Percentiles rank a stretch among this genome's conserved stretches.
Evolutionary conservation across 2,113 vertebrate genomes (phyloP).

Genomic region (Aegotheles bennettii): DNA sequence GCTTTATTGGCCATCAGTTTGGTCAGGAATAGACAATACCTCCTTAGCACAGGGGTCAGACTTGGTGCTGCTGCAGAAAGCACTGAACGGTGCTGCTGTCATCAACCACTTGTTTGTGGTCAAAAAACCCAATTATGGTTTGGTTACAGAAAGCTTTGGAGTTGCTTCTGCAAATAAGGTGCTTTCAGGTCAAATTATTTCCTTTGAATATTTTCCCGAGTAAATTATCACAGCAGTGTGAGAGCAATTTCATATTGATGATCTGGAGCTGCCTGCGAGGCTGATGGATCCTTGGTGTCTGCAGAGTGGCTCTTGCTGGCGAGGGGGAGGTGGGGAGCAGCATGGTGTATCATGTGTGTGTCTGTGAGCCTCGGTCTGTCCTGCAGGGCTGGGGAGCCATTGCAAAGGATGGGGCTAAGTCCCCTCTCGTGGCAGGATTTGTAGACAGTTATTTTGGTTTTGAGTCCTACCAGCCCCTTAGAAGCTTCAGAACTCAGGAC

Average conservation of each 20-base stretch:
- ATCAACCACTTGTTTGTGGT: background rate
- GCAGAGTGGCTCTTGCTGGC: background rate
- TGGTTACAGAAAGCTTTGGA: background rate
- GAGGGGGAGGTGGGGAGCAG: background rate
- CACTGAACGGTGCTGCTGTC: background rate
- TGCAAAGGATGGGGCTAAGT: background rate
- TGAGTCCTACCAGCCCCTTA: background rate
- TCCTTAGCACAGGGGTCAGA: background rate
- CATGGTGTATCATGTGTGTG: accelerated
- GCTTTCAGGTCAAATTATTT: constrained; percentile 13
- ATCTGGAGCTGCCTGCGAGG: background rate
- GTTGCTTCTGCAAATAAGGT: background rate
- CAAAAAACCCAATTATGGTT: background rate
- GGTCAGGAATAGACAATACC: background rate
- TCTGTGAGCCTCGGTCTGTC: accelerated
- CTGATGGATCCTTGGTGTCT: background rate
- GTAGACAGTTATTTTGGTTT: accelerated
- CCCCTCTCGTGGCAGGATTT: background rate
- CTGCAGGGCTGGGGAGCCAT: background rate
- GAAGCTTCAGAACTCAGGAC: background rate
- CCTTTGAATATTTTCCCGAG: constrained; percentile 1
- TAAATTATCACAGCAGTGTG: background rate
- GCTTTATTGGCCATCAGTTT: background rate
- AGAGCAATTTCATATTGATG: background rate
- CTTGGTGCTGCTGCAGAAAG: background rate